Conservation (phyloP, 2,888 invertebrate genomes). For the Drosophila suboccidentalis region DNA sequence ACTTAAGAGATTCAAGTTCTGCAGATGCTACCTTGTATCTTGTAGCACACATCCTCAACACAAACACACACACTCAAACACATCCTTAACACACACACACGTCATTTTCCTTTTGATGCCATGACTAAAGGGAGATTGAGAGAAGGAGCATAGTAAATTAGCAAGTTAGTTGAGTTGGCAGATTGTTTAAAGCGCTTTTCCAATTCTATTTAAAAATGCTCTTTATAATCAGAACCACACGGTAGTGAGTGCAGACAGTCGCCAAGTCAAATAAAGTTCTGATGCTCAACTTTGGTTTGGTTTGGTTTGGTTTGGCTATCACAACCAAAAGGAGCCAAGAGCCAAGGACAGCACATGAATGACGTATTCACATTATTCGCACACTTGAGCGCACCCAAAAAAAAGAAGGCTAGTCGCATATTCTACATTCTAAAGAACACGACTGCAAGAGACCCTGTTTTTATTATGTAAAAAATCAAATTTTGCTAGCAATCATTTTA, state of each 20-base stretch:
- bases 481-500: not conserved
- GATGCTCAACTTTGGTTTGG: conserved; percentile 21
- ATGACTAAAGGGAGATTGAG: conserved; percentile 10
- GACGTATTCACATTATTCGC: conserved; percentile 65
- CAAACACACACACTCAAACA: conserved; percentile 1
- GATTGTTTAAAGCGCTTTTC: conserved; percentile 34
- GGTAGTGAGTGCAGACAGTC: not conserved
- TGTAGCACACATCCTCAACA: conserved; percentile 4
- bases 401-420: not conserved
- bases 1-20: conserved; percentile 22
- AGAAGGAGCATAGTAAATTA: conserved; percentile 50
- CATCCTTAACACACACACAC: conserved; percentile 2
- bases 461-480: not conserved
- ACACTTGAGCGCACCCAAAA: conserved; percentile 64
- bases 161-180: conserved; percentile 34
- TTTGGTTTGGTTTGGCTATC: conserved; percentile 33
- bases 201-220: conserved; percentile 52
- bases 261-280: conserved; percentile 56
- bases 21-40: conserved; percentile 21
- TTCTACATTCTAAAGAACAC: not conserved
- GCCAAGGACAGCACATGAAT: conserved; percentile 50
- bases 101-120: not conserved
- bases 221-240: conserved; percentile 31
- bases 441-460: not conserved
- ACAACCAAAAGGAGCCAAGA: conserved; percentile 4